Conservation (phyloP, 2,797 vertebrate species). For the Aphelocoma californica region DNA sequence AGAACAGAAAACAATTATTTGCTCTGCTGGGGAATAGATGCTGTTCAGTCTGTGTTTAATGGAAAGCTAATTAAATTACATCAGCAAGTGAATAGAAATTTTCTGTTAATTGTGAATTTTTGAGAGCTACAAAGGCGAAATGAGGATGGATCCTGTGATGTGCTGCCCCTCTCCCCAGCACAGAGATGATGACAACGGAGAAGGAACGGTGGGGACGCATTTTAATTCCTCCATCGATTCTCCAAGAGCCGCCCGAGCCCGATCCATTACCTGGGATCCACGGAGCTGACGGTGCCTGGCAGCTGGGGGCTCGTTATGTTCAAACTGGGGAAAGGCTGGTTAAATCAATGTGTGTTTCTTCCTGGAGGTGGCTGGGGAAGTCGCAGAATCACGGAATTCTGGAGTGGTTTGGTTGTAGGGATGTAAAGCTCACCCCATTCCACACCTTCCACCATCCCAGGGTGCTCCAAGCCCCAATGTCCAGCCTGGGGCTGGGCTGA, state of each 20-base stretch:
- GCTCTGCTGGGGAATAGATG: slow-evolving; percentile 51
- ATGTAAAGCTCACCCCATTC: rapidly evolving
- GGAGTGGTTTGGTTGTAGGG: background rate
- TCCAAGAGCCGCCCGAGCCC: background rate
- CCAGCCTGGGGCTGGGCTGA: background rate
- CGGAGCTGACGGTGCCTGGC: background rate
- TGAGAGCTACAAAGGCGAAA: background rate
- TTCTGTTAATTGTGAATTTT: slow-evolving; percentile 55
- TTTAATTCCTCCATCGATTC: background rate
- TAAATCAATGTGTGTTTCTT: background rate
- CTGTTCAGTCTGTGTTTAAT: slow-evolving; percentile 46
- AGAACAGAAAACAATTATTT: slow-evolving; percentile 59
- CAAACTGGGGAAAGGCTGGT: rapidly evolving
- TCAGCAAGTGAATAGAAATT: slow-evolving; percentile 14
- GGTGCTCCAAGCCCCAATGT: background rate
- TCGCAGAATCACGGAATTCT: rapidly evolving
- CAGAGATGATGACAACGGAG: background rate
- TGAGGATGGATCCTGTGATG: slow-evolving; percentile 17
- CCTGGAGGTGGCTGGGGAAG: background rate
- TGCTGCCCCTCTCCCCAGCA: background rate
- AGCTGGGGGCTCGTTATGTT: background rate
- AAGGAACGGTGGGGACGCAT: background rate
- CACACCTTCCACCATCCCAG: background rate
- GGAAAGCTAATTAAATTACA: slow-evolving; percentile 63
- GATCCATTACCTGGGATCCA: background rate